Evolutionary conservation across 2,888 invertebrate genomes (phyloP), one percentile per base, ranked within the genome.

Genomic region (Mimumesa dahlbomi): DNA sequence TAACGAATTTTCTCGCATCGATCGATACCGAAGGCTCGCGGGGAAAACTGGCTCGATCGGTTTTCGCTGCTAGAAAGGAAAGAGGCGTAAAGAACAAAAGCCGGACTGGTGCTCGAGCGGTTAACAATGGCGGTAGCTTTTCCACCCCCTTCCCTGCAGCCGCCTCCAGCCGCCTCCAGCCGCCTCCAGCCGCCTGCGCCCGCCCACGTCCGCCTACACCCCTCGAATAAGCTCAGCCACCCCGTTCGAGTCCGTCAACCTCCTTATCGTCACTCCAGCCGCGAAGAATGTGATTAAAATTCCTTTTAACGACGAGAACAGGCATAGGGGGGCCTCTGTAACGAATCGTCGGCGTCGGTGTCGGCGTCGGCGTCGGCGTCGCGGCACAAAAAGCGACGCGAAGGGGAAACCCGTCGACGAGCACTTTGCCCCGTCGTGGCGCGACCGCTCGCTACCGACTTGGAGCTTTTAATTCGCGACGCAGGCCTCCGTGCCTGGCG

Each of bases 201-300:
- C 16, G 4, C n/a, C n/a, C 11, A 9, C 16, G 14, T 40, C 40
- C 14, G n/a, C n/a, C 40, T 40, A 21, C 31, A 57, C 49, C 40
- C 59, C 48, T 53, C 46, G 40, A 34, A 63, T 48, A 59, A 62
- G 46, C 58, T 50, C 48, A 31, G 50, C 48, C 57, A 57, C 57
- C 38, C 48, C 38, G 34, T n/a, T n/a, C n/a, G 36, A 42, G 40
- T 53, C 52, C 34, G 57, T 13, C 46, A 69, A 69, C 54, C 67
- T 38, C 73, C 82, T 82, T 77, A 73, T 75, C 82, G 82, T 79
- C 83, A 82, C 82, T 81, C 78, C 67, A 77, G 71, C 77, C 75
- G 70, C 70, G 73, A 81, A 82, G 83, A 85, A 84, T 82, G 83
- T 84, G 82, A 84, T 81, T 84, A 83, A 84, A 83, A 83, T 83